Evolutionary conservation across 2,888 invertebrate species (phyloP), one percentile per base, ranked within the genome.

Genomic region (Eupithecia vulgata): DNA sequence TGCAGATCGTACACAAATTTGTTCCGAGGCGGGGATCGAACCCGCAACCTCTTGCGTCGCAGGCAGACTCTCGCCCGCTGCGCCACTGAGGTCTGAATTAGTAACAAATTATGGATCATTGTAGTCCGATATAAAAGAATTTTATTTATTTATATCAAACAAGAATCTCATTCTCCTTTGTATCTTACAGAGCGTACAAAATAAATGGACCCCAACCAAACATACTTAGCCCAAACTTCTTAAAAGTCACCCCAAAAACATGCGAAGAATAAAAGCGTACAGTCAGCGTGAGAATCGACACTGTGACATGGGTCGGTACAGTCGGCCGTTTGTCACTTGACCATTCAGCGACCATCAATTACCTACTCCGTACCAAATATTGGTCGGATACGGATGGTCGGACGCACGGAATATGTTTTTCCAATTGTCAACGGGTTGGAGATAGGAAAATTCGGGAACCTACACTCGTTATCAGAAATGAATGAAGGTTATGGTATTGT

Each of bases 291-390:
- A 48, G 75, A 87, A 85, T 86, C 85, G 73, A 79, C 82, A 77
- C 81, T 57, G 78, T 88, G 87, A 87, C 87, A 83, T 77, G 88
- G 88, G 88, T 88, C 82, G 76, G 76, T 76, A 79, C 79, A 83
- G 83, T 86, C 86, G 83, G 88, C 88, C 83, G 87, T 87, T 88
- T 88, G 88, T 88, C 88, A 84, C 82, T 72, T 78, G 80, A 81
- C 84, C 87, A 83, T 86, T 82, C 82, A 82, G 83, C 84, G 84
- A 85, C 84, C 84, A 87, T 87, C 87, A 85, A 86, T 87, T 87
- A 87, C 82, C 77, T 64, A 64, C 62, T 64, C 78, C 81, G 77
- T 78, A 79, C 81, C 84, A 84, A 83, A 85, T 85, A 87, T 57
- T 52, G 52, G 52, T 21, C 21, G 57, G 57, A 25, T 10, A 3